Evolutionary conservation across 2,797 vertebrate species (phyloP), one percentile per base, ranked within the genome.

Genomic region (Hapalemur alaotrensis): DNA sequence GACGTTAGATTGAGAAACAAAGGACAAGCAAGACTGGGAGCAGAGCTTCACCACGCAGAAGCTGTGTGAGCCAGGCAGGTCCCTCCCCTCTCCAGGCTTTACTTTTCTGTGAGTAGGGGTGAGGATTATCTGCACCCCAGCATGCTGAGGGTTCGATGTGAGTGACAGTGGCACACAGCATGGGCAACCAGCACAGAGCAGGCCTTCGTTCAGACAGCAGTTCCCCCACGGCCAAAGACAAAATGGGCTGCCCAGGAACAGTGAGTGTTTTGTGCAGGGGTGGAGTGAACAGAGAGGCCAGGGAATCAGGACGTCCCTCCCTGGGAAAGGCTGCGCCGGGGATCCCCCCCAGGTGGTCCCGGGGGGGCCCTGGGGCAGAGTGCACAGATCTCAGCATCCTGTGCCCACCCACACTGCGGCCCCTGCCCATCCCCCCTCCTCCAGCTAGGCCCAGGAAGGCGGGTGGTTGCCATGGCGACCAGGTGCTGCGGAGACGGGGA

Each of bases 391-490:
- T 88, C 59, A 35, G 72, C 32, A 15, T 12, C 63, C 86, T 2
- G 1, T 4, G 63, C 48, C 67, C 38, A 30, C 97, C 54, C 89
- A 30, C 50, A n/a, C 80, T 92, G 79, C 28, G 5, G 54, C 43
- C 70, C 78, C 28, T 3, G 46, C 48, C 76, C 28, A 46, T 15
- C 78, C 87, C 4, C 85, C 78, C 86, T 38, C 43, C 70, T 48
- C 59, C 4, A 23, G 2, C n/a, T 8, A 7, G 57, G 59, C 0
- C 0, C 92, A 2, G 61, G 83, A 52, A 70, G 89, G 67, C 48
- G 1, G 13, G 72, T 13, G 83, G 96, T 97, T 95, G 94, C 92
- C 79, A 95, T 76, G 94, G 72, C 32, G 25, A 97, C 95, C 0
- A 75, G 25, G n/a, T 41, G 43, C 57, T 38, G 3, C 72, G 65